Evolutionary conservation across 1,140 invertebrate genomes (phyloP).

Genomic region (Steinernema feltiae): DNA sequence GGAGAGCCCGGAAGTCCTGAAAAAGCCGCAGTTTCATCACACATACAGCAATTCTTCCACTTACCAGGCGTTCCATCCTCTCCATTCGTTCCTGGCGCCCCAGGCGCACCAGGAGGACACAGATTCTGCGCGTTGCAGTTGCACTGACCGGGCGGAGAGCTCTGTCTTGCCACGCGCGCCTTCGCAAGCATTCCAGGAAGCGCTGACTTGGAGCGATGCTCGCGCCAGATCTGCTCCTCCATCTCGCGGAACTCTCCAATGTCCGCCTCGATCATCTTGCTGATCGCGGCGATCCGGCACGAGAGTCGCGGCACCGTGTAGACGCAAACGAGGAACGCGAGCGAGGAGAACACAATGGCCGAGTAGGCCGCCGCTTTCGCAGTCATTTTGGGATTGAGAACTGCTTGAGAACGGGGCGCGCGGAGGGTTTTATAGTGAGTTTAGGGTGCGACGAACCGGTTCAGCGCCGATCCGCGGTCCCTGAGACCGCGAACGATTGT

Average conservation of each 20-base stretch:
- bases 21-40: background rate
- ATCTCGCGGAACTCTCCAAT: background rate
- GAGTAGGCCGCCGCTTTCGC: background rate
- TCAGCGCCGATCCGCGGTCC: too few relatives aligned
- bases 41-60: background rate
- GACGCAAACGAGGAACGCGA: background rate
- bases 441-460: too few relatives aligned
- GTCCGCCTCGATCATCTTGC: background rate
- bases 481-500: too few relatives aligned
- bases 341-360: background rate
- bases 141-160: background rate
- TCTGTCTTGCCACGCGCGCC: background rate
- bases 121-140: background rate
- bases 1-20: conserved; percentile 16
- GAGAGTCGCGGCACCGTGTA: background rate
- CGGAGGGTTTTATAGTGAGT: too few relatives aligned
- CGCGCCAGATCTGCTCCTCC: background rate
- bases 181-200: background rate
- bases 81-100: conserved; percentile 18
- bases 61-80: conserved; percentile 15
- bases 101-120: conserved; percentile 15
- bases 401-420: too few relatives aligned
- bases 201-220: background rate
- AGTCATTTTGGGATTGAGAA: background rate
- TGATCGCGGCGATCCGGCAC: background rate